Evolutionary conservation across 2,888 invertebrate species (phyloP).

Genomic region (Apodemia hepburni): DNA sequence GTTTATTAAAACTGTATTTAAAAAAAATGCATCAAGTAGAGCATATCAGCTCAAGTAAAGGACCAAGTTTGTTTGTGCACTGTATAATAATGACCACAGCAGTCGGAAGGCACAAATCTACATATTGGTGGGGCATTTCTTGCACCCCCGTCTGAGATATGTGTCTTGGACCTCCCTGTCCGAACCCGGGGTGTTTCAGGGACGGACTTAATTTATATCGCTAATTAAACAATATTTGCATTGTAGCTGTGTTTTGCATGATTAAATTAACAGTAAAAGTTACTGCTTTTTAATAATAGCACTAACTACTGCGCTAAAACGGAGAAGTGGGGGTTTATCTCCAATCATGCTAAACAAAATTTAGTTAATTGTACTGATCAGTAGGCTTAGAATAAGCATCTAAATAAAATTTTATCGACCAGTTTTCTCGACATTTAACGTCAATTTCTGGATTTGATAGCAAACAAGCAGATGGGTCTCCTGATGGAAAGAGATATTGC

Average conservation of each 20-base stretch:
- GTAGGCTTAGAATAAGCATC: too few species aligned
- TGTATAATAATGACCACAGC: conserved; percentile 54
- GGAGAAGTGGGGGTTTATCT: too few species aligned
- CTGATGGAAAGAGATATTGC: too few species aligned
- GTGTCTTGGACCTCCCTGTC: conserved; percentile 69
- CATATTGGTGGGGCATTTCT: conserved; percentile 80
- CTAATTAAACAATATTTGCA: conserved; percentile 15
- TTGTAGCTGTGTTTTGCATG: not conserved
- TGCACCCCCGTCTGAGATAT: conserved; percentile 78
- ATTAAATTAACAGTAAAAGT: not conserved
- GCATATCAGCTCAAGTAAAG: conserved; percentile 32
- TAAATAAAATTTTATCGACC: too few species aligned
- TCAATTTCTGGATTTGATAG: too few species aligned
- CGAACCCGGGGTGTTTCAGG: conserved; percentile 66
- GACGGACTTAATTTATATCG: conserved; percentile 38
- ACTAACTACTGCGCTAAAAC: too few species aligned
- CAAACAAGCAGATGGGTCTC: too few species aligned
- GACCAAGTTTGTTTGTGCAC: conserved; percentile 42
- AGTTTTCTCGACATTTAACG: too few species aligned
- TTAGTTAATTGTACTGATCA: too few species aligned
- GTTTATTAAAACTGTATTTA: too few species aligned
- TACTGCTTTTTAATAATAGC: too few species aligned
- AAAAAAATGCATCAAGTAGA: not conserved
- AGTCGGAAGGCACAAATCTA: conserved; percentile 72
- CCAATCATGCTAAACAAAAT: too few species aligned